A percentile compares a stretch with the other conserved stretches of the same genome.
These are phyloP conservation scores for Ascaphus truei DNA, from an alignment of 2,113 vertebrate species.

Conservation along the genomic window DNA sequence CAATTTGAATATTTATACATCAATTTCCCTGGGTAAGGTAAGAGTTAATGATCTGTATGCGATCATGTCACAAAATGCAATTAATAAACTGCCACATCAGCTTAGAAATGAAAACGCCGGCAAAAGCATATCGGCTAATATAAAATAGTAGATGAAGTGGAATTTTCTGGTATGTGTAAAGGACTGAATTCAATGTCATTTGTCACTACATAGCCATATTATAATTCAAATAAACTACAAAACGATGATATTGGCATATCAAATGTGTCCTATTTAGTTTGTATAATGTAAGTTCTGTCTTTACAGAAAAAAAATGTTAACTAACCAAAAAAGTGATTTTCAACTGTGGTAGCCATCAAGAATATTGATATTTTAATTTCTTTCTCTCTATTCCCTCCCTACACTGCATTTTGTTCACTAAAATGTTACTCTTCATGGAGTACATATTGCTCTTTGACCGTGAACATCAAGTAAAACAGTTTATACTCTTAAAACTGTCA, in stretches of 20 bases:
- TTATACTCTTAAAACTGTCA: no score
- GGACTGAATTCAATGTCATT: not conserved
- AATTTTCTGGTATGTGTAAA: not conserved
- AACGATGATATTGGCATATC: conserved; percentile 1
- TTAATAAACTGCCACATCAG: conserved; percentile 4
- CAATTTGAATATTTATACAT: not conserved
- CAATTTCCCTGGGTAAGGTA: not conserved
- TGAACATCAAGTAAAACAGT: no score
- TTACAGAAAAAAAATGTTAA: no score
- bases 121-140: not conserved
- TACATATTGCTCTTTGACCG: no score
- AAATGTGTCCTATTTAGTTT: conserved; percentile 1
- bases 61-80: not conserved
- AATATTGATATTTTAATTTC: not conserved
- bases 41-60: not conserved
- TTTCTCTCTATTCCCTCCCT: no score
- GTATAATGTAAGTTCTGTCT: not conserved
- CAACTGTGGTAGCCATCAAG: not conserved
- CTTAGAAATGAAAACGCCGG: not conserved
- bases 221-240: not conserved
- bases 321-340: not conserved
- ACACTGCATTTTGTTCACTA: no score
- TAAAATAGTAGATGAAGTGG: not conserved
- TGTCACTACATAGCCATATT: not conserved
- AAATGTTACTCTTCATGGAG: no score